phyloP scores from a whole-genome alignment of 2,113 vertebrate species.

The Ophthalmolycus amberensis region DNA sequence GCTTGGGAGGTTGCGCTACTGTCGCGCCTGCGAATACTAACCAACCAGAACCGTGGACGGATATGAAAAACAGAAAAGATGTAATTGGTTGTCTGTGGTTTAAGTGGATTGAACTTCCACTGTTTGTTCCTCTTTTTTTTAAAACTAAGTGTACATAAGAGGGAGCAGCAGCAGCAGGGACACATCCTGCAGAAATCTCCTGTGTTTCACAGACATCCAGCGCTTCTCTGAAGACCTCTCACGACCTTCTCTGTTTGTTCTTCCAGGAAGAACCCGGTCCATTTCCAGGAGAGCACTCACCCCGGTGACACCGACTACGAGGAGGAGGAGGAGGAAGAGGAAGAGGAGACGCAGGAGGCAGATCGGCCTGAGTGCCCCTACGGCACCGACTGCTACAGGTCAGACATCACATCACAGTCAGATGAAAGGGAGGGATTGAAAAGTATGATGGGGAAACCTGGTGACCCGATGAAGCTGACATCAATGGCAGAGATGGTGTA shows the following conservation, averaged over 20 bases:
- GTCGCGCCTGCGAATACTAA: too few species aligned
- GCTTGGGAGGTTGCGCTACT: too few species aligned
- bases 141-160: neutral
- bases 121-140: neutral
- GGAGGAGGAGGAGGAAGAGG: conserved; percentile 52
- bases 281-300: conserved; percentile 83
- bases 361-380: conserved; percentile 81
- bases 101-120: neutral
- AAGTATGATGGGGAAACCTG: conserved; percentile 1
- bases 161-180: neutral
- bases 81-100: neutral
- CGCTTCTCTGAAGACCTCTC: neutral
- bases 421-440: neutral
- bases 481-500: neutral
- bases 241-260: neutral
- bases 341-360: conserved; percentile 22
- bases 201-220: neutral
- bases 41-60: too few species aligned
- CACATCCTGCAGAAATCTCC: neutral
- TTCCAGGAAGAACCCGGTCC: conserved; percentile 81
- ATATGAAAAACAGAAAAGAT: too few species aligned
- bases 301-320: conserved; percentile 79
- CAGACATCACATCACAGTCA: neutral
- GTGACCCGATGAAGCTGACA: neutral
- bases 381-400: conserved; percentile 85